Base-by-base conservation (phyloP, 1,140 invertebrate species). In the Druon quercuslanigerum region DNA sequence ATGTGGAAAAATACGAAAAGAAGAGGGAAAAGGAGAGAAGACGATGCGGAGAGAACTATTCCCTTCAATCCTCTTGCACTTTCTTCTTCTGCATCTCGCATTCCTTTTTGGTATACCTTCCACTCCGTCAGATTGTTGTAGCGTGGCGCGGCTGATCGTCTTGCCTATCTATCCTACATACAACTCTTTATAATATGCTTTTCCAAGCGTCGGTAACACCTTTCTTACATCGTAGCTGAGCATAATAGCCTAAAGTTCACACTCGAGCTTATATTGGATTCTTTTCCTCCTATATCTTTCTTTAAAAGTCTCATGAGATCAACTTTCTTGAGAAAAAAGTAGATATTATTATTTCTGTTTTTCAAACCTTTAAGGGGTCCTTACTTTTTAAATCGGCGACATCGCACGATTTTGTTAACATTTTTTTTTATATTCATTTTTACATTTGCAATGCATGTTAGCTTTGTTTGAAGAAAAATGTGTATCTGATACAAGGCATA, bases 1-100 rank as follows among this genome's bases (percentile, higher is more conserved):
- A 46, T 33, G 19, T 2, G 14, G n/a, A 50, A 73, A 56, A 56
- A 74, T 16, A 74, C 71, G 40, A 78, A n/a, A 71, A 51, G 20
- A 20, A 54, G 25, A 66, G 20, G 7, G 40, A 11, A 72, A 51
- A 50, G 25, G 50, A 77, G 50, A 12, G 60, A 46, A 56, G 25
- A 71, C 74, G 19, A 66, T 66, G 60, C 60, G 46, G 40, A 40
- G 33, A n/a, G 60, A n/a, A 33, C 46, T n/a, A 66, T 66, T 33
- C 14, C 60, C 46, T 66, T 66, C 60, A 66, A 46, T 66, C 25
- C 25, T 40, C 40, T 33, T 66, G 14, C 33, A 66, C 33, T 66
- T 66, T 66, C 16, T 66, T 66, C 13, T 66, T 57, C 56, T 57
- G 11, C 25, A 16, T 66, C 60, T 66, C 33, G 8, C 13, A 66